Percentiles rank a stretch among this genome's conserved stretches.
Evolutionary conservation across 1,140 invertebrate species (phyloP).

Genomic region (Sitodiplosis mosellana): DNA sequence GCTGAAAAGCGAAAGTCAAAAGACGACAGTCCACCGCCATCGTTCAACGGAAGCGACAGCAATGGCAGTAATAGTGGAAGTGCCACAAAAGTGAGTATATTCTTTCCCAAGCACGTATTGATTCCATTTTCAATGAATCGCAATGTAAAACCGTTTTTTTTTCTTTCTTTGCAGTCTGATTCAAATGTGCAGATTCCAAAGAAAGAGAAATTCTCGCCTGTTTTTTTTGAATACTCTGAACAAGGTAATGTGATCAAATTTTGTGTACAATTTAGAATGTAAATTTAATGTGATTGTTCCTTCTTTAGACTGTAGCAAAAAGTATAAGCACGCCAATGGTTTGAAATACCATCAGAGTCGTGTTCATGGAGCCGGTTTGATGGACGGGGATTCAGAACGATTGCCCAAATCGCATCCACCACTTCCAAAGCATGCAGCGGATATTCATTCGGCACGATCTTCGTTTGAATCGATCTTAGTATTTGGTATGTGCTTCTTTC

Average conservation of each 20-base stretch:
- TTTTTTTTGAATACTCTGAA: constrained; percentile 84
- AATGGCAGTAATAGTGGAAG: not conserved
- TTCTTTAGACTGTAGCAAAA: constrained; percentile 72
- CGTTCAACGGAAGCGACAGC: constrained; percentile 13
- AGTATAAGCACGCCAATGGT: constrained; percentile 94
- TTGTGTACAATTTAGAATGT: too few relatives aligned
- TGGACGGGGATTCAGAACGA: constrained; percentile 34
- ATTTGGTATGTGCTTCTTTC: too few relatives aligned
- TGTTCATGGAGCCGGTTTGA: constrained; percentile 58
- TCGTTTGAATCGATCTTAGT: not conserved
- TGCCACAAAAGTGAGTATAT: not conserved
- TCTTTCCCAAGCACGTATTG: too few relatives aligned
- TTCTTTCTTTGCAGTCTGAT: constrained; percentile 22
- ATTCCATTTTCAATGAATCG: not conserved
- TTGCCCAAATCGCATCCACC: constrained; percentile 24
- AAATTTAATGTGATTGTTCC: too few relatives aligned
- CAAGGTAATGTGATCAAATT: constrained; percentile 30
- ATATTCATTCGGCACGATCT: constrained; percentile 15
- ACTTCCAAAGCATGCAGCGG: constrained; percentile 20
- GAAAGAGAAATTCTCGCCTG: constrained; percentile 41
- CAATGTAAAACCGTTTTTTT: constrained; percentile 1
- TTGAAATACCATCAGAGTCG: constrained; percentile 90
- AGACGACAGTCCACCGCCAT: constrained; percentile 22
- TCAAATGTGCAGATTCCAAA: constrained; percentile 25
- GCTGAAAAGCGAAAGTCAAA: constrained; percentile 24